Conservation (phyloP, 2,797 vertebrate genomes). For the Gallinago nigripennis region DNA sequence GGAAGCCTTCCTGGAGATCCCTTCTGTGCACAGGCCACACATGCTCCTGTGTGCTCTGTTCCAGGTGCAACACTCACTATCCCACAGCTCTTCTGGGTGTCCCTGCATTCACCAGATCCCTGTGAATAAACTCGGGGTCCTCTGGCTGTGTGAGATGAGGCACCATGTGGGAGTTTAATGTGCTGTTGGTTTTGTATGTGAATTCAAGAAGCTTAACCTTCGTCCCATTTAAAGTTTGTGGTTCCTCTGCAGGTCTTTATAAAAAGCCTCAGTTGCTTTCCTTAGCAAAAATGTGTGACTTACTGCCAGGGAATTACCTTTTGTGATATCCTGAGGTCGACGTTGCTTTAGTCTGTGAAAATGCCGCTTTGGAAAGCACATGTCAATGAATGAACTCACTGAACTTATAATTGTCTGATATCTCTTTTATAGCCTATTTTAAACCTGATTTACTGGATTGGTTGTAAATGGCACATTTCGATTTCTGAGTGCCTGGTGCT, state of each 20-base stretch:
- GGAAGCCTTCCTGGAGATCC: not conserved
- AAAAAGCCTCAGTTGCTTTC: not conserved
- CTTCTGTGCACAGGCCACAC: rapidly evolving
- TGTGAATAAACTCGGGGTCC: not conserved
- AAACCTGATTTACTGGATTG: not conserved
- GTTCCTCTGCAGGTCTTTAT: not conserved
- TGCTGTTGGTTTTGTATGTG: not conserved
- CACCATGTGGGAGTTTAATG: not conserved
- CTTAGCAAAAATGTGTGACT: not conserved
- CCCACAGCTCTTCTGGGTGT: not conserved
- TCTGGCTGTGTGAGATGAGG: not conserved
- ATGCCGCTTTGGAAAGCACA: not conserved
- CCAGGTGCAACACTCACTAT: not conserved
- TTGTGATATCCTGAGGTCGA: not conserved
- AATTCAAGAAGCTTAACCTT: not conserved
- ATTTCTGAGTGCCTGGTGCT: not conserved
- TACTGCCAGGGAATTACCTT: not conserved
- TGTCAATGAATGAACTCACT: not conserved
- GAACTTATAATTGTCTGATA: not conserved
- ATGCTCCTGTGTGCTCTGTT: not conserved
- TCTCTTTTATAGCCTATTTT: not conserved
- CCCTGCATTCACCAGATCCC: rapidly evolving
- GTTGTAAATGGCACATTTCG: not conserved
- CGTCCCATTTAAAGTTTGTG: not conserved
- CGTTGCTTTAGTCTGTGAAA: not conserved